Base-by-base conservation (phyloP, 2,113 vertebrate species). In the Chaetodon trifascialis region DNA sequence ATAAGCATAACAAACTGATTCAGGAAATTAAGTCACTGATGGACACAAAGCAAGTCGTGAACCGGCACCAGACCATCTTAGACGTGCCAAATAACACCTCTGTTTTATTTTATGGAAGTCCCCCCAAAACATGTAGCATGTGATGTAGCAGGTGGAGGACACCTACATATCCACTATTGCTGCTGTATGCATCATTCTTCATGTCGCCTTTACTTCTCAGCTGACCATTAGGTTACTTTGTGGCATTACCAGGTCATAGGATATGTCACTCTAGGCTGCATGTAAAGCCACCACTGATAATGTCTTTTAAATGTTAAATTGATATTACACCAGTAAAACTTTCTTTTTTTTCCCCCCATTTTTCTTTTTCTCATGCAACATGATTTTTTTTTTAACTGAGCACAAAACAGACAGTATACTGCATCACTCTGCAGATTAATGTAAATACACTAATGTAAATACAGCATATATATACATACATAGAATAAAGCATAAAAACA, bases 121-220 rank as follows among this genome's bases (percentile, higher is more conserved):
- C 74, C 7, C 23, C 5, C 12, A 75, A 49, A 9, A 47, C 58
- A 21, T 47, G 42, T 9, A 68, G 71, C 67, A 19, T 76, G 30
- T 86, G 86, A 76, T 91, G 86, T 84, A 78, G 73, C 55, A 84
- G 25, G 81, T 51, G 49, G 85, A 88, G 79, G 87, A 86, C 30
- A 17, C 87, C 70, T 59, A 25, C 54, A 42, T 56, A 54, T 65
- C 68, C 79, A 25, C 17, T 73, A 30, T 30, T 71, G 79, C 74
- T 86, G 88, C 76, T 79, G 47, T 64, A 80, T 36, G 15, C n/a
- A 23, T 72, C 42, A 23, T 38, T 59, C 21, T 38, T 54, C 51
- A 66, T 17, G 38, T 52, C 51, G 62, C n/a, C 56, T 25, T 4
- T 7, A 42, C 11, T 52, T 52, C 11, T 21, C 42, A 34, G 23